Percentiles rank a stretch among this genome's conserved stretches.
Evolutionary conservation across 2,888 invertebrate species (phyloP).

Genomic region (Azorinus chamasolen): DNA sequence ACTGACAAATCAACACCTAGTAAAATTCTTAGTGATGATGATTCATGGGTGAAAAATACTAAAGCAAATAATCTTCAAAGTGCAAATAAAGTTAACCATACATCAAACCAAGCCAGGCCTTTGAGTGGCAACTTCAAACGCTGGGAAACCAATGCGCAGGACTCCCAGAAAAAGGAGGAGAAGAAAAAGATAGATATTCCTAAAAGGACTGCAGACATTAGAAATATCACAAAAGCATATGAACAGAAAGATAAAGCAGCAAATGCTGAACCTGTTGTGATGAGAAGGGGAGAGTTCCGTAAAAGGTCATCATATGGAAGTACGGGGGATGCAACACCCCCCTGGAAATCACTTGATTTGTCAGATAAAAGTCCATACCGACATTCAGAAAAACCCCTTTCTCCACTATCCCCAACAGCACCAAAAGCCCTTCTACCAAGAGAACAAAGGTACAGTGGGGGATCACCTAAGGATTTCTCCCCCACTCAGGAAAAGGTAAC

Average conservation of each 20-base stretch:
- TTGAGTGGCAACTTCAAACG: conserved; percentile 36
- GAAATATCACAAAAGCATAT: conserved; percentile 59
- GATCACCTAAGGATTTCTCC: too few species aligned
- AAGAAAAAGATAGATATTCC: conserved; percentile 51
- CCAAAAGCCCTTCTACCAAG: conserved; percentile 57
- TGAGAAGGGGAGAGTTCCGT: conserved; percentile 1
- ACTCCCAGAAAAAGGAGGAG: conserved; percentile 51
- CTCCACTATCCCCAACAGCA: conserved; percentile 51
- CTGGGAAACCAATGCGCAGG: conserved; percentile 53
- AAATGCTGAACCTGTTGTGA: conserved; percentile 32
- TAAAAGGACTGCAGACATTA: conserved; percentile 42
- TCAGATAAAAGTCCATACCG: conserved; percentile 35
- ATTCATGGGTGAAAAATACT: conserved; percentile 50
- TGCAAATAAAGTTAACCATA: conserved; percentile 17
- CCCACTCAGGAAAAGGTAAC: too few species aligned
- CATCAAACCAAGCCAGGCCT: conserved; percentile 27
- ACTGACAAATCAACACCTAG: conserved; percentile 32
- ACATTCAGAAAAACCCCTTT: conserved; percentile 32
- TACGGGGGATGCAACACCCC: conserved; percentile 6
- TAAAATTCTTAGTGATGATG: conserved; percentile 60
- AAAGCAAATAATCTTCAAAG: conserved; percentile 12
- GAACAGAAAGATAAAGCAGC: conserved; percentile 63
- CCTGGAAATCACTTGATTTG: conserved; percentile 59
- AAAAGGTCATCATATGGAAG: not conserved
- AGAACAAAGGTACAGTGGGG: conserved; percentile 27